These are phyloP conservation scores for Prionailurus viverrinus DNA, from an alignment of 2,113 vertebrate genomes.

Conservation along the genomic window DNA sequence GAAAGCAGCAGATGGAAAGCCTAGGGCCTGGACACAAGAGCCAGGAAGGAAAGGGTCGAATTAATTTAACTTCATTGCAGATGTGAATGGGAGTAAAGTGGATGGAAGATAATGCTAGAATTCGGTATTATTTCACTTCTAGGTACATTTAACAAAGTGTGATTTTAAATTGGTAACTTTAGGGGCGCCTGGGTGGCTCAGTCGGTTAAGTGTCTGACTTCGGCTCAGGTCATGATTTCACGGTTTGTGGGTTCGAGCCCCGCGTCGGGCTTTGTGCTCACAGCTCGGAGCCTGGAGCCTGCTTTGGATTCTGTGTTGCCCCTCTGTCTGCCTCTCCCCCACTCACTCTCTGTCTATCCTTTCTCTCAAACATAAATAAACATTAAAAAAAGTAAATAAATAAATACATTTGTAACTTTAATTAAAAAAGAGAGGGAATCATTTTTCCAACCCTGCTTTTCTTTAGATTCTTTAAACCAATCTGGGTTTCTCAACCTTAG, in stretches of 20 bases:
- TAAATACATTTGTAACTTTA: neutral
- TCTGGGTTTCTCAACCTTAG: neutral
- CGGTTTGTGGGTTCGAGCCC: no score
- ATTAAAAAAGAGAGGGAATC: neutral
- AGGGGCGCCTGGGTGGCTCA: no score
- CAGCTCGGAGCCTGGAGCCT: no score
- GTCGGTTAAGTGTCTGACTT: no score
- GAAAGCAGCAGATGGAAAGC: neutral
- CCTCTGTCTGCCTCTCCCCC: no score
- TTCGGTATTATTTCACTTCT: conserved; percentile 7
- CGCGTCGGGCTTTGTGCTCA: no score
- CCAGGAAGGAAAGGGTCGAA: neutral
- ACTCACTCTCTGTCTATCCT: no score
- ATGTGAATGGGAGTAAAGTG: neutral
- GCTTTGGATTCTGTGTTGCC: no score
- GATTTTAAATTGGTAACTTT: conserved; percentile 22
- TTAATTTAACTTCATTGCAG: neutral
- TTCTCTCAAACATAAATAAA: no score
- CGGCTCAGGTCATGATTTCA: no score
- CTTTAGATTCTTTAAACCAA: neutral
- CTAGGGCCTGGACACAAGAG: neutral
- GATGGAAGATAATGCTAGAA: neutral
- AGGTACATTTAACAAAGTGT: neutral
- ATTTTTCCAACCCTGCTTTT: neutral
- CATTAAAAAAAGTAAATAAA: no score